phyloP scores from a whole-genome alignment of 1,140 invertebrate species.

The Pantala flavescens region DNA sequence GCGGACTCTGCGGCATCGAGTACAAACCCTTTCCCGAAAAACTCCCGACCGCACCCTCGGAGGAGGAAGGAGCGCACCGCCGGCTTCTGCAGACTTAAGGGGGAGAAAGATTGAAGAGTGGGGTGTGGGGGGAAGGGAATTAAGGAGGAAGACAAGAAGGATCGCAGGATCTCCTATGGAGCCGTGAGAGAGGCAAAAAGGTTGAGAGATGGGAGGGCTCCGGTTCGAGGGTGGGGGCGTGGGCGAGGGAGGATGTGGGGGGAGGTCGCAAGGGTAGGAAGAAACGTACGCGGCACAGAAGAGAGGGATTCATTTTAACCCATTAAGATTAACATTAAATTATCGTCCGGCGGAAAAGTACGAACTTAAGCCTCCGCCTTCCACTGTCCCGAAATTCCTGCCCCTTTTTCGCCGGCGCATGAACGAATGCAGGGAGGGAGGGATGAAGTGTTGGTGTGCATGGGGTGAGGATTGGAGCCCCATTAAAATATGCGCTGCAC shows the following conservation, averaged over 20 bases:
- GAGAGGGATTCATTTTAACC: constrained; percentile 21
- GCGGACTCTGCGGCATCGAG: too few species aligned
- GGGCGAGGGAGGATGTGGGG: neutral
- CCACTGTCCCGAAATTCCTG: neutral
- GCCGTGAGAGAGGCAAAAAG: neutral
- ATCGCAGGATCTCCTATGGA: constrained; percentile 18
- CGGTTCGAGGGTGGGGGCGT: constrained; percentile 20
- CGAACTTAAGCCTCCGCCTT: neutral
- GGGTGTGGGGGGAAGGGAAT: constrained; percentile 23
- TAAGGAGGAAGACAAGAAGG: constrained; percentile 23
- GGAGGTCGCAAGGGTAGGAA: neutral
- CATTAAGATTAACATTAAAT: constrained; percentile 17
- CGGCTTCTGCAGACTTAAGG: constrained; percentile 24
- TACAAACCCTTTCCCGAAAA: neutral
- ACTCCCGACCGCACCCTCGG: neutral
- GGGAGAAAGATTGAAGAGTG: constrained; percentile 30
- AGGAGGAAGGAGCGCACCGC: constrained; percentile 29
- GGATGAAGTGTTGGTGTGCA: neutral
- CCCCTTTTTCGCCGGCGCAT: neutral
- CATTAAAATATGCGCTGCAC: constrained; percentile 12
- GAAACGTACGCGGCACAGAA: constrained; percentile 15
- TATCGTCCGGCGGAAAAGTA: constrained; percentile 9
- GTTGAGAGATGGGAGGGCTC: constrained; percentile 14
- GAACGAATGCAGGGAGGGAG: neutral
- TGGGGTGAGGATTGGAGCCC: neutral